Conservation (phyloP, 2,888 invertebrate species). For the Geotrupes spiniger region DNA sequence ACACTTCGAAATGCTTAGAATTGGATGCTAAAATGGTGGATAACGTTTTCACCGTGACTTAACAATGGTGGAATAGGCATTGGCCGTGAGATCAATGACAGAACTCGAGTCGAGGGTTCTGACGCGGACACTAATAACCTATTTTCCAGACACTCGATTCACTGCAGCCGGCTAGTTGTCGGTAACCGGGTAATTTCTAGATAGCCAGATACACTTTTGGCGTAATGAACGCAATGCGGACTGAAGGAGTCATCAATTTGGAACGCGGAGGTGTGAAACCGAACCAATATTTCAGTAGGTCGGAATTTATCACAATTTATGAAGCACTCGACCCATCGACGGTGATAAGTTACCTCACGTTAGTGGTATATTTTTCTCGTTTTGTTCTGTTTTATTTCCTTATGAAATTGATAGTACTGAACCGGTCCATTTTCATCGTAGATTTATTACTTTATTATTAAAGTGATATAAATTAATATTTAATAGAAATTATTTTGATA, state of each 20-base stretch:
- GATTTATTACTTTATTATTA: too few species aligned
- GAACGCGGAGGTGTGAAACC: slow-evolving; percentile 24
- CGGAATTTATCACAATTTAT: slow-evolving; percentile 30
- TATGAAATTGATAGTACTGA: too few species aligned
- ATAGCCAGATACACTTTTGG: slow-evolving; percentile 18
- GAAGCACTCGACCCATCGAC: slow-evolving; percentile 18
- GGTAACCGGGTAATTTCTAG: slow-evolving; percentile 9
- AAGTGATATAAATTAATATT: too few species aligned
- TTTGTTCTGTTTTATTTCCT: too few species aligned
- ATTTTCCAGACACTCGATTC: slow-evolving; percentile 34
- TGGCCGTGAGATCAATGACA: slow-evolving; percentile 32
- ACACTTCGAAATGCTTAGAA: too few species aligned
- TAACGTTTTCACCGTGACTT: slow-evolving; percentile 18
- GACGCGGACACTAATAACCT: slow-evolving; percentile 37
- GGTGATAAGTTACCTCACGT: too few species aligned
- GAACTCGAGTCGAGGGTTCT: slow-evolving; percentile 26
- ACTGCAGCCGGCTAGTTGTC: slow-evolving; percentile 15
- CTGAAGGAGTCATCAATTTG: slow-evolving; percentile 9
- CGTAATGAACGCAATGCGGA: slow-evolving; percentile 18
- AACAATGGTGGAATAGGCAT: slow-evolving; percentile 29
- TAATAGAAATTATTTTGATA: too few species aligned
- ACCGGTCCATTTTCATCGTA: too few species aligned
- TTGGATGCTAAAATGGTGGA: too few species aligned
- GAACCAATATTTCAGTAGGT: slow-evolving; percentile 26
- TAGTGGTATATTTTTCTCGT: too few species aligned